Percentiles rank a stretch among this genome's conserved stretches.
These are phyloP conservation scores for Leptopterna dolabrata DNA, from an alignment of 2,888 invertebrate genomes.

Conservation along the genomic window DNA sequence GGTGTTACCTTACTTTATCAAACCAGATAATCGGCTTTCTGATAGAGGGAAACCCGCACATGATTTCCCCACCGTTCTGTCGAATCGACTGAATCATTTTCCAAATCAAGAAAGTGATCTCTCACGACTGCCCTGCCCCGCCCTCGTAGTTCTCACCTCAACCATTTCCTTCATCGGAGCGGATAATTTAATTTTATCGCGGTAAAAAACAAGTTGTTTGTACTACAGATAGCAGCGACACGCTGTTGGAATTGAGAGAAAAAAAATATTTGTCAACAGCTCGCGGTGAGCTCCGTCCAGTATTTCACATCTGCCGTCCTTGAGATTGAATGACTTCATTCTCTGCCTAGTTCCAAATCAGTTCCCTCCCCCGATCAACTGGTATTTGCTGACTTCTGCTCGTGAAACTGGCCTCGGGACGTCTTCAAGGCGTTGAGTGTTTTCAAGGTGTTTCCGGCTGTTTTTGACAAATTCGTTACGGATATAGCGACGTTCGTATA, in stretches of 20 bases:
- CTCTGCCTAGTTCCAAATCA: slow-evolving; percentile 17
- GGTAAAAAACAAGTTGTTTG: background rate
- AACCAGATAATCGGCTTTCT: too few relatives aligned
- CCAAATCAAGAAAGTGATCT: too few relatives aligned
- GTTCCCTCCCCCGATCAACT: background rate
- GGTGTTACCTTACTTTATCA: too few relatives aligned
- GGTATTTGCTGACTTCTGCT: background rate
- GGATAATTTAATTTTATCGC: background rate
- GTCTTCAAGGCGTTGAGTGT: background rate
- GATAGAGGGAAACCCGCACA: too few relatives aligned
- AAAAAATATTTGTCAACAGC: slow-evolving; percentile 25
- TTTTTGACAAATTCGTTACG: background rate
- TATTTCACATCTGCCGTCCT: slow-evolving; percentile 38
- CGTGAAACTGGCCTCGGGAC: background rate
- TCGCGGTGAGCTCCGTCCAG: background rate
- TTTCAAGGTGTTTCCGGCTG: background rate
- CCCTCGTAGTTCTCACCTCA: background rate
- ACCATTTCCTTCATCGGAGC: background rate
- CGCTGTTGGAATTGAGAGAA: background rate
- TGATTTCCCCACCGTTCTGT: too few relatives aligned
- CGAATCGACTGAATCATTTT: too few relatives aligned
- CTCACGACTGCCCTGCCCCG: too few relatives aligned
- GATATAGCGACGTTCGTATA: background rate
- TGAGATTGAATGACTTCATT: slow-evolving; percentile 37
- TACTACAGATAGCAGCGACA: background rate